Base-by-base conservation (phyloP, 37 sponge, comb jelly and placozoan genomes). In the Mnemiopsis leidyi region DNA sequence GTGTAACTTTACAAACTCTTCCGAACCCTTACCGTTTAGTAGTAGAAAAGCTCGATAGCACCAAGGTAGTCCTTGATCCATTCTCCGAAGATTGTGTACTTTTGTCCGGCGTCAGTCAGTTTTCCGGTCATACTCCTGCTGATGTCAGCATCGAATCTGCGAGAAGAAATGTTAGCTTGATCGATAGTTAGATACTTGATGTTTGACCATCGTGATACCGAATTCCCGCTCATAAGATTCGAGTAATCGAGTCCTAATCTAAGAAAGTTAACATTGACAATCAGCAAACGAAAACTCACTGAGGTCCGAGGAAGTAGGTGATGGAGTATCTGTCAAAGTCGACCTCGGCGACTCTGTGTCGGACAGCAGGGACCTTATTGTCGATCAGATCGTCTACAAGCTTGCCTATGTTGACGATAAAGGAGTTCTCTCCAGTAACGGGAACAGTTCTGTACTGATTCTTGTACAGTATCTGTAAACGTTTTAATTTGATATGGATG, bases 41-140 rank as follows among this genome's bases (percentile, higher is more conserved):
- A 77, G 35, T 77, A 77, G 79, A 77, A 77, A 20, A 77, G 79
- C 36, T 77, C 79, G 36, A 77, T 77, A 32, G 79, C 79, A 32
- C 79, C 79, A 9, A 77, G 79, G 79, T 77, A 77, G 35, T 77
- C 79, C 79, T 77, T 77, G 79, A 77, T 77, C 79, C 79, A 77
- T 77, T 77, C 79, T 77, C 79, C 79, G 36, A 77, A 77, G 79
- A 77, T 77, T 28, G 32, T 77, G 79, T 77, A 77, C 36, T 77
- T 77, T 32, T 32, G 32, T 28, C 79, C 79, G 9, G 79, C 79
- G 18, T 77, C 79, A 5, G 79, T 77, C 36, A 31, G 32, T 28
- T 26, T 32, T 33, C 79, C 79, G 32, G 35, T 32, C 79, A 77
- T 32, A 32, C 79, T 77, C 18, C 79, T 28, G 79, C 79, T 77